phyloP scores from a whole-genome alignment of 2,888 invertebrate genomes.

The Graphium colonna region DNA sequence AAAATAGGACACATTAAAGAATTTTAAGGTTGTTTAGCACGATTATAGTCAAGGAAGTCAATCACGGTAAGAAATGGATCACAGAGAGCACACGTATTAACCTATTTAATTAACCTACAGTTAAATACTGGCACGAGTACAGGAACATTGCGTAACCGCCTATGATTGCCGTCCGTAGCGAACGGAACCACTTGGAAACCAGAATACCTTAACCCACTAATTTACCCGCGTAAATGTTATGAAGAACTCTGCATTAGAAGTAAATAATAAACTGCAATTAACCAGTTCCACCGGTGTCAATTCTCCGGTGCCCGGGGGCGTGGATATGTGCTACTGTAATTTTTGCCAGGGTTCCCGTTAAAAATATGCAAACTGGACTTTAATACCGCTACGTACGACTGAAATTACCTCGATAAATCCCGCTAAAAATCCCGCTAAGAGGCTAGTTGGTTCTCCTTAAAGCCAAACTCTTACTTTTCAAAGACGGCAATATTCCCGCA shows the following conservation, averaged over 20 bases:
- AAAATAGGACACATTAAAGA: too few species aligned
- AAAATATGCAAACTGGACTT: conserved; percentile 16
- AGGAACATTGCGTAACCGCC: conserved; percentile 22
- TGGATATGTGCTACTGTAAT: conserved; percentile 32
- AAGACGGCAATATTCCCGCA: conserved; percentile 30
- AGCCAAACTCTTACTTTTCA: conserved; percentile 22
- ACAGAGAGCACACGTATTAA: conserved; percentile 4
- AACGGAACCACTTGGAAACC: conserved; percentile 39
- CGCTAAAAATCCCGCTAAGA: conserved; percentile 12
- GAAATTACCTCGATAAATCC: conserved; percentile 1
- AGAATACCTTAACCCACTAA: conserved; percentile 46
- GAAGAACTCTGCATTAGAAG: conserved; percentile 36
- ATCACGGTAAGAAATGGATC: too few species aligned
- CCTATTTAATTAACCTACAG: conserved; percentile 20
- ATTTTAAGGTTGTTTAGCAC: too few species aligned
- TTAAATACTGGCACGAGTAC: conserved; percentile 17
- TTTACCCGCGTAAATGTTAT: conserved; percentile 46
- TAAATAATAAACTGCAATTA: conserved; percentile 53
- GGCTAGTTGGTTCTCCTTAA: conserved; percentile 17
- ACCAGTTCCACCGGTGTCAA: conserved; percentile 46
- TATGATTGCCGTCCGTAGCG: conserved; percentile 21
- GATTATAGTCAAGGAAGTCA: too few species aligned
- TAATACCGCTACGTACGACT: conserved; percentile 11
- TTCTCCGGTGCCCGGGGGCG: conserved; percentile 41
- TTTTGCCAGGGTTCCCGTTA: conserved; percentile 18